phyloP scores from a whole-genome alignment of 2,888 invertebrate genomes.

The Drosophila fulvimacula region DNA sequence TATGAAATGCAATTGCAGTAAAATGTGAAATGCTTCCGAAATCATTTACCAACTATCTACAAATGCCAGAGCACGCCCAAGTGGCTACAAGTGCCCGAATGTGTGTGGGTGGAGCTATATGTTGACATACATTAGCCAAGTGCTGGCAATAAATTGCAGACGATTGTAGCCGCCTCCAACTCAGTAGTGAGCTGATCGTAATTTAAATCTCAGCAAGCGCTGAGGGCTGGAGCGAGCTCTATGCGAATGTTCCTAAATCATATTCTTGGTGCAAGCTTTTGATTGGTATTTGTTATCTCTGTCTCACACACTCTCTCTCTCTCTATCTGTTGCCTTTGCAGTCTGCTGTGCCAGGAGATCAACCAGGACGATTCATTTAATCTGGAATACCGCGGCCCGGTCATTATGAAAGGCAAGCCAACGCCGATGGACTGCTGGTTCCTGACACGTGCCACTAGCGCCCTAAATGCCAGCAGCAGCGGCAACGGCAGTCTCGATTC shows the following conservation, averaged over 20 bases:
- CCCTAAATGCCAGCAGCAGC: constrained; percentile 48
- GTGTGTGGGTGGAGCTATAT: not conserved
- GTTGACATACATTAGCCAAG: constrained; percentile 34
- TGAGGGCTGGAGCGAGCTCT: constrained; percentile 1
- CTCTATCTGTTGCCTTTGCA: constrained; percentile 84
- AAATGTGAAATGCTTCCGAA: constrained; percentile 8
- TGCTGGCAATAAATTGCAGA: constrained; percentile 27
- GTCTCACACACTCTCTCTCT: not conserved
- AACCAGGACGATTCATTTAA: constrained; percentile 94
- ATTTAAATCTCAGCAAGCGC: constrained; percentile 22
- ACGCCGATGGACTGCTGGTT: constrained; percentile 98
- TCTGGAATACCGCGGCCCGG: constrained; percentile 94
- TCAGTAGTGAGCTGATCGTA: constrained; percentile 9
- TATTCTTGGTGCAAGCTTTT: constrained; percentile 15
- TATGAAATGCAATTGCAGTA: not conserved
- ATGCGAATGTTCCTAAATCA: constrained; percentile 40
- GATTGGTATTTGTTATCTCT: not conserved
- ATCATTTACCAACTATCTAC: constrained; percentile 3
- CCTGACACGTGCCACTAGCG: constrained; percentile 86
- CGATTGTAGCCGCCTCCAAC: constrained; percentile 4
- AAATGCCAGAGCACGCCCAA: constrained; percentile 5
- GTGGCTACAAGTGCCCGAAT: not conserved
- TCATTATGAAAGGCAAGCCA: constrained; percentile 96
- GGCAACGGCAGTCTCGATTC: constrained; percentile 77
- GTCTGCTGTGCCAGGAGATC: constrained; percentile 91